Conservation (phyloP, 2,113 vertebrate genomes). For the Aleadryas rufinucha region DNA sequence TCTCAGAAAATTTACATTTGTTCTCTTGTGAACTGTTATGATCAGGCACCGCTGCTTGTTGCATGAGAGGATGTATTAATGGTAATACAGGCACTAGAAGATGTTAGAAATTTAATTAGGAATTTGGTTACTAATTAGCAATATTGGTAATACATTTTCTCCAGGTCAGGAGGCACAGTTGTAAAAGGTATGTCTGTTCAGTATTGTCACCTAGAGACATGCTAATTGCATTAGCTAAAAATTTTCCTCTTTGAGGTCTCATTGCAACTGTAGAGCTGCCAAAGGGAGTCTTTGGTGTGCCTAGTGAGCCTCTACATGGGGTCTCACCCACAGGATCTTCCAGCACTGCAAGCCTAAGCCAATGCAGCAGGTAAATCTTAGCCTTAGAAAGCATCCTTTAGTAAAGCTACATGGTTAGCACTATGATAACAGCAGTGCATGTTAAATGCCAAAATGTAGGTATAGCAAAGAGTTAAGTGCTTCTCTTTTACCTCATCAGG, state of each 20-base stretch:
- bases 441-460: background rate
- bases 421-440: background rate
- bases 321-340: background rate
- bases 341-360: background rate
- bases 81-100: background rate
- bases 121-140: background rate
- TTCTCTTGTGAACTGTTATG: background rate
- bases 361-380: background rate
- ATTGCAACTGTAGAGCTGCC: background rate
- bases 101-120: background rate
- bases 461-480: background rate
- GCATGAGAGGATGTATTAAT: background rate
- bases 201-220: background rate
- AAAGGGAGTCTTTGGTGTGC: background rate
- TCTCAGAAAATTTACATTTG: background rate
- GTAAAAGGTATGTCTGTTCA: background rate
- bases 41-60: background rate
- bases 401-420: rapidly evolving
- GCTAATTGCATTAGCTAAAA: background rate
- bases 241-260: background rate
- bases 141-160: background rate
- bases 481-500: background rate
- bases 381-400: background rate
- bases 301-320: too few relatives aligned
- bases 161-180: background rate